Conservation (phyloP, 2,797 vertebrate species). For the Cirrhinus mrigala region DNA sequence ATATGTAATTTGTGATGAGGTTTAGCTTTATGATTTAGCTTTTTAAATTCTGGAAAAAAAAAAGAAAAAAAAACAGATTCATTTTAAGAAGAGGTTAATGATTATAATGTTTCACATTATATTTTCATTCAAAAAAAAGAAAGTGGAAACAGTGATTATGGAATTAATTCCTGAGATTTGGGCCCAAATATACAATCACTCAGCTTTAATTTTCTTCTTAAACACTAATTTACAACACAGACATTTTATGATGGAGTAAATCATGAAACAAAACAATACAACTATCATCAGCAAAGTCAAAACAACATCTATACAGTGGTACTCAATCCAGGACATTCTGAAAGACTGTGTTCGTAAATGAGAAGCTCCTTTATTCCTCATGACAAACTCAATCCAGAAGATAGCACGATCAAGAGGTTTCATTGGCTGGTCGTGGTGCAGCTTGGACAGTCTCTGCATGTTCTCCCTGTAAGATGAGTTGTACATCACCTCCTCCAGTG, state of each 20-base stretch:
- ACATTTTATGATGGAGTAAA: slow-evolving; percentile 19
- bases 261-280: slow-evolving; percentile 29
- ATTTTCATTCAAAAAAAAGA: neutral
- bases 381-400: slow-evolving; percentile 66
- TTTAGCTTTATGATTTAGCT: neutral
- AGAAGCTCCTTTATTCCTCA: slow-evolving; percentile 58
- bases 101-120: neutral
- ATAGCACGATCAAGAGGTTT: slow-evolving; percentile 59
- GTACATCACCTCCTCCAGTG: slow-evolving; percentile 57
- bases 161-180: neutral
- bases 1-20: neutral
- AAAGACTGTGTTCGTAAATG: slow-evolving; percentile 62
- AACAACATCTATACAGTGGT: slow-evolving; percentile 61
- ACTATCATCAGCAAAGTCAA: slow-evolving; percentile 43
- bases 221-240: slow-evolving; percentile 38
- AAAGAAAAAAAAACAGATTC: neutral
- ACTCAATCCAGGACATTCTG: slow-evolving; percentile 62
- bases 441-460: slow-evolving; percentile 61
- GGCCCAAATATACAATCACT: slow-evolving; percentile 25
- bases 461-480: slow-evolving; percentile 61
- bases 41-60: neutral
- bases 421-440: slow-evolving; percentile 63
- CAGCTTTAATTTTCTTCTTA: slow-evolving; percentile 50
- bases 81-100: neutral
- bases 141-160: neutral